Conservation (phyloP, 2,113 vertebrate genomes). For the Phylloscopus trochiloides region DNA sequence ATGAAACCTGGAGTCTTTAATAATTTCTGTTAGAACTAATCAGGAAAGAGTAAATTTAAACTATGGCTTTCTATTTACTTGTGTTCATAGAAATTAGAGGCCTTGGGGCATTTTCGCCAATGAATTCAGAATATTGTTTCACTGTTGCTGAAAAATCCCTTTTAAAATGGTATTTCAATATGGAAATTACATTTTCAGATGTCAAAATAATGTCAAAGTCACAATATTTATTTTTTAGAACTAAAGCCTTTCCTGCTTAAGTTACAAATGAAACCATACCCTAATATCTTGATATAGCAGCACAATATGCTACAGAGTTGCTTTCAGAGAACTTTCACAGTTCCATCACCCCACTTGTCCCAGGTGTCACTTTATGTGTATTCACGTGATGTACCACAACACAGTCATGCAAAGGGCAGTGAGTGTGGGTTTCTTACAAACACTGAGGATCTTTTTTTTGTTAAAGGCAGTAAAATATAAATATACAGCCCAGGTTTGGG, state of each 20-base stretch:
- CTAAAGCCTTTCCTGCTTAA: neutral
- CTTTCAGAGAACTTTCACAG: neutral
- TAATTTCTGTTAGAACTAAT: neutral
- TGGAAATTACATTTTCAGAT: neutral
- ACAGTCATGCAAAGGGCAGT: neutral
- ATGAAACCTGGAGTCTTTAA: neutral
- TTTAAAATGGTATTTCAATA: neutral
- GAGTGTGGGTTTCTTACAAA: neutral
- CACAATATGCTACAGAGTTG: neutral
- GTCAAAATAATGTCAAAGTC: neutral
- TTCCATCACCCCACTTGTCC: neutral
- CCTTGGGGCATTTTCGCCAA: neutral
- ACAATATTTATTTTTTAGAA: neutral
- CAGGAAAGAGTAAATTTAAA: neutral
- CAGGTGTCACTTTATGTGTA: neutral
- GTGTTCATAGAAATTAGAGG: neutral
- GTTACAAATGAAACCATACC: neutral
- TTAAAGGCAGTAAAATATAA: neutral
- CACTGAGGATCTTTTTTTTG: neutral
- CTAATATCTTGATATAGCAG: neutral
- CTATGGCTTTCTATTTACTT: neutral
- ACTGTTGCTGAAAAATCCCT: neutral
- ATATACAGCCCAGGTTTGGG: neutral
- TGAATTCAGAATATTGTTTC: neutral
- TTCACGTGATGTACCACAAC: neutral